A percentile compares a stretch with the other conserved stretches of the same genome.
Evolutionary conservation across 2,113 vertebrate genomes (phyloP).

Genomic region (Cranoglanis bouderius): DNA sequence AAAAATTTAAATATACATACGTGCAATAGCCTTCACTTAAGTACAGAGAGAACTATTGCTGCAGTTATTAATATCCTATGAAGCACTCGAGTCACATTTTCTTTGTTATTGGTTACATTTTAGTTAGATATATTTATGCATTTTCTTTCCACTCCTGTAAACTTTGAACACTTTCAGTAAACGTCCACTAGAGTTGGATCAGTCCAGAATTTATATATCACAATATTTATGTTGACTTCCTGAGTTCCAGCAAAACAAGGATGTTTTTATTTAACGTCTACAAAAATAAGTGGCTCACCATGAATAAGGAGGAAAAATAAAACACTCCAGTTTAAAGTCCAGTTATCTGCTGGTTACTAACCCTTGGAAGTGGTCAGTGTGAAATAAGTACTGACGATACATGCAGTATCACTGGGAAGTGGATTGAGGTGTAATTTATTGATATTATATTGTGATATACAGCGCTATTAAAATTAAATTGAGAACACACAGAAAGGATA

Average conservation of each 20-base stretch:
- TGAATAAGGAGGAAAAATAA: not conserved
- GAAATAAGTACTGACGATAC: not conserved
- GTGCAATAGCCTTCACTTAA: not conserved
- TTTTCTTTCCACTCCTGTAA: not conserved
- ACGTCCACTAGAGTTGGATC: not conserved
- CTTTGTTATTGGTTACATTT: not conserved
- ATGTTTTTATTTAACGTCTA: not conserved
- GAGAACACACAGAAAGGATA: not conserved
- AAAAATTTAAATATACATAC: not conserved
- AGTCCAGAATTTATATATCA: not conserved
- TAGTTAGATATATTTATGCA: too few relatives aligned
- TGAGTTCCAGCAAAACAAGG: not conserved
- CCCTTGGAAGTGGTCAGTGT: not conserved
- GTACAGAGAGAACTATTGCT: not conserved
- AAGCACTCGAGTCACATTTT: not conserved
- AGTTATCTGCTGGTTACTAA: not conserved
- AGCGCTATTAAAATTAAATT: not conserved
- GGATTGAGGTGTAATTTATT: not conserved
- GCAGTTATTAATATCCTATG: not conserved
- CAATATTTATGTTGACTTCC: not conserved
- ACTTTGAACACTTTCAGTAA: not conserved
- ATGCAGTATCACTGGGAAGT: not conserved
- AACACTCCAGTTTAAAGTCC: not conserved
- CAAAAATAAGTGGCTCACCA: not conserved
- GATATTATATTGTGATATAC: not conserved